phyloP scores from a whole-genome alignment of 1,140 invertebrate genomes.

The Argopecten irradians region DNA sequence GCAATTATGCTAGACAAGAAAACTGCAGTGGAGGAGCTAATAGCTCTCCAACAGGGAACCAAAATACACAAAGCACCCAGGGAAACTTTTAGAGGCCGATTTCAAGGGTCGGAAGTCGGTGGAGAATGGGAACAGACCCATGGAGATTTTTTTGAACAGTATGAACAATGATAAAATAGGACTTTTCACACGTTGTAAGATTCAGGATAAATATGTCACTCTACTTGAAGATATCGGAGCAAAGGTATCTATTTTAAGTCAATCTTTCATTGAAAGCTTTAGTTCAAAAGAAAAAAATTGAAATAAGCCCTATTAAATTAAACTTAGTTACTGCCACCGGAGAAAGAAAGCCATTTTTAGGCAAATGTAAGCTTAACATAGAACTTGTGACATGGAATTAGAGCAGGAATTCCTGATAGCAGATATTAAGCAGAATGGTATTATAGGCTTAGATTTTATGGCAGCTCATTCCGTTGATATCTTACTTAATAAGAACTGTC shows the following conservation, averaged over 20 bases:
- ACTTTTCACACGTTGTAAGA: not conserved
- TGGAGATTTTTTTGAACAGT: not conserved
- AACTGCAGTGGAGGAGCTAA: not conserved
- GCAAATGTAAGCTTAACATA: not conserved
- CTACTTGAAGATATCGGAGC: not conserved
- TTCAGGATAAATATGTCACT: not conserved
- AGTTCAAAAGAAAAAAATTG: not conserved
- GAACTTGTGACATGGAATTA: not conserved
- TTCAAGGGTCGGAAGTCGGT: conserved; percentile 28
- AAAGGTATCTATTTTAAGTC: conserved; percentile 5
- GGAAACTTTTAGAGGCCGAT: conserved; percentile 26
- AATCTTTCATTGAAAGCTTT: not conserved
- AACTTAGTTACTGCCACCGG: conserved; percentile 35
- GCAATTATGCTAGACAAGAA: not conserved
- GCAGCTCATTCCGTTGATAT: not conserved
- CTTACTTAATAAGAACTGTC: not conserved
- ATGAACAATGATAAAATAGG: conserved; percentile 3
- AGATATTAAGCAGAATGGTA: conserved; percentile 20
- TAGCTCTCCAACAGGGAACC: not conserved
- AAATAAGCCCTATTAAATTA: no score
- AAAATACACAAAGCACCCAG: not conserved
- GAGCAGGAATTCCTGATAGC: conserved; percentile 25
- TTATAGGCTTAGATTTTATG: conserved; percentile 36
- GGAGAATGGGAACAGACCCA: not conserved
- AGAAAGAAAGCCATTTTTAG: conserved; percentile 33